A percentile compares a stretch with the other conserved stretches of the same genome.
These are phyloP conservation scores for Tapera naevia DNA, from an alignment of 2,797 vertebrate species.

Conservation along the genomic window DNA sequence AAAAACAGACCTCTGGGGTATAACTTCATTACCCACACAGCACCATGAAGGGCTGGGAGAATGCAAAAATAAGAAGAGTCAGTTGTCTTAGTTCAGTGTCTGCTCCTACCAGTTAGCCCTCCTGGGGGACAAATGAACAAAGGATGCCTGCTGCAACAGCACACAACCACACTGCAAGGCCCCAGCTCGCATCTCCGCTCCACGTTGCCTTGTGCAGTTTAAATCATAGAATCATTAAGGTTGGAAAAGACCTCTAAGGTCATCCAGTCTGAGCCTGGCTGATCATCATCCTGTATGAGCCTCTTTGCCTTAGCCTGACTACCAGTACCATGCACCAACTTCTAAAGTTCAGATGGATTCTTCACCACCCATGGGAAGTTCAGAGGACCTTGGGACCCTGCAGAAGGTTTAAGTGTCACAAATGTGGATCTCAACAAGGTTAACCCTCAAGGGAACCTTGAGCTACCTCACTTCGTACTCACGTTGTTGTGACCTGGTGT, in stretches of 20 bases:
- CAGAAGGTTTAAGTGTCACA: no score
- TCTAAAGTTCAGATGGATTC: no score
- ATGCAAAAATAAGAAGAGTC: background rate
- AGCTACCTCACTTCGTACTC: background rate
- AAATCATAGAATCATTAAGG: no score
- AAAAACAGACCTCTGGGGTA: background rate
- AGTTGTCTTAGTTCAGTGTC: background rate
- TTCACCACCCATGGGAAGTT: no score
- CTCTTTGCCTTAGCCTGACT: background rate
- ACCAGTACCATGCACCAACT: no score
- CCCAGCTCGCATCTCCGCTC: rapidly evolving
- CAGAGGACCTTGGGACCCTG: no score
- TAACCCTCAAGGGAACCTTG: background rate
- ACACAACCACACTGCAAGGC: background rate
- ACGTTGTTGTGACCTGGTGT: background rate
- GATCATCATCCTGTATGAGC: no score
- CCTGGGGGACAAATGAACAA: background rate
- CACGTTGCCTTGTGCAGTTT: background rate
- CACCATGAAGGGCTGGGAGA: background rate
- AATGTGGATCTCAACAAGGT: no score
- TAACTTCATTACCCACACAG: background rate
- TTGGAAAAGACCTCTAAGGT: no score
- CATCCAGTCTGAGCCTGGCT: no score
- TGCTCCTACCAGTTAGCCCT: background rate
- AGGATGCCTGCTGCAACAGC: background rate